Evolutionary conservation across 1,140 invertebrate genomes (phyloP).

Genomic region (Hydropsyche tenuis): DNA sequence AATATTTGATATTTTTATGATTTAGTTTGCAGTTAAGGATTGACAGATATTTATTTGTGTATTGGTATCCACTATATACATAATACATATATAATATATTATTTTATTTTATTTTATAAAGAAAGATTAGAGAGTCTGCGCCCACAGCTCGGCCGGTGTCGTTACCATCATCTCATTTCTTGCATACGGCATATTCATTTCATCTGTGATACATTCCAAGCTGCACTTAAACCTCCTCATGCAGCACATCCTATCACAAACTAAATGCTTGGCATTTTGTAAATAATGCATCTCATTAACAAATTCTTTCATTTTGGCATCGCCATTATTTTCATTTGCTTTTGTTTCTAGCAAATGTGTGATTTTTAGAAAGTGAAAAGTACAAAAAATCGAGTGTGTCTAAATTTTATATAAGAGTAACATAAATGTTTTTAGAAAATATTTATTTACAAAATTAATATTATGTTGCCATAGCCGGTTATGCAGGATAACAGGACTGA

Average conservation of each 20-base stretch:
- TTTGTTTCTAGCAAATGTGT: conserved; percentile 20
- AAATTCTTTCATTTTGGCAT: conserved; percentile 6
- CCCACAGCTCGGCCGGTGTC: conserved; percentile 48
- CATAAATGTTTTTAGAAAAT: conserved; percentile 43
- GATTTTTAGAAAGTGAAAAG: conserved; percentile 39
- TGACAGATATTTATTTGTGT: background rate
- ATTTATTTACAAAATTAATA: conserved; percentile 44
- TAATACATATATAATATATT: conserved; percentile 22
- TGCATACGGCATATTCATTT: conserved; percentile 33
- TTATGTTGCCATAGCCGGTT: conserved; percentile 48
- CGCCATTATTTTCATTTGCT: conserved; percentile 11
- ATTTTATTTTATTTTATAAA: conserved; percentile 27
- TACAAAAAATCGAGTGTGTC: conserved; percentile 50
- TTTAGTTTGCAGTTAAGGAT: conserved; percentile 33
- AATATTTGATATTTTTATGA: conserved; percentile 33
- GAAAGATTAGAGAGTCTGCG: conserved; percentile 33
- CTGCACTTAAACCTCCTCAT: conserved; percentile 12
- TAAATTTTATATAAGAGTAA: conserved; percentile 47
- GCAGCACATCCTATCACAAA: conserved; percentile 12
- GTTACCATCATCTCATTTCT: conserved; percentile 36
- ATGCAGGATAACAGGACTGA: conserved; percentile 35
- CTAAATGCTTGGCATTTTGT: conserved; percentile 5
- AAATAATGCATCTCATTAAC: conserved; percentile 19
- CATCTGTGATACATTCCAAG: conserved; percentile 45
- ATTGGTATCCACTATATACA: conserved; percentile 31